A percentile compares a stretch with the other conserved stretches of the same genome.
Conservation (phyloP, 2,113 vertebrate species). For the Nesoenas mayeri region DNA sequence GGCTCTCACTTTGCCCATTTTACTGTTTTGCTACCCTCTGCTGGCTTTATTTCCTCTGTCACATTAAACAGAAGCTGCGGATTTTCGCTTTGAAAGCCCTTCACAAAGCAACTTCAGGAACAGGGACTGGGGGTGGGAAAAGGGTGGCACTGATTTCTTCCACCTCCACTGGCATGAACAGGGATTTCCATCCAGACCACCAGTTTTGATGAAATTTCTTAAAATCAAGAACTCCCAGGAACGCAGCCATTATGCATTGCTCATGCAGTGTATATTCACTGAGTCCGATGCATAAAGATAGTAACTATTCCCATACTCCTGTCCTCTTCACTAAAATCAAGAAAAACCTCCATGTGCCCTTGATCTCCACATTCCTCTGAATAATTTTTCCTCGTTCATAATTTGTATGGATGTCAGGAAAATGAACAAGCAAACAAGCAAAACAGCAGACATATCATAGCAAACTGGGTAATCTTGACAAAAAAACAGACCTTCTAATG, state of each 20-base stretch:
- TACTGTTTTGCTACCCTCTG: slow-evolving; percentile 54
- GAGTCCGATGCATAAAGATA: not conserved
- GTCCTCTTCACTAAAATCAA: not conserved
- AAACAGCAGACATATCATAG: not conserved
- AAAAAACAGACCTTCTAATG: not conserved
- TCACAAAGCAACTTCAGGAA: not conserved
- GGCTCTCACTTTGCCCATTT: not conserved
- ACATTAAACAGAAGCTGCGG: not conserved
- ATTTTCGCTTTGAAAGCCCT: not conserved
- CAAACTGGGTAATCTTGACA: not conserved
- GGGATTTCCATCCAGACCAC: not conserved
- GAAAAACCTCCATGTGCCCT: not conserved
- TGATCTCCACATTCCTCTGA: not conserved
- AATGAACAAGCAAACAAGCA: not conserved
- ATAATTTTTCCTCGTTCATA: not conserved
- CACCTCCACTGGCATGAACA: not conserved
- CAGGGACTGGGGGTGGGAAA: not conserved
- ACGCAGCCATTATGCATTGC: not conserved
- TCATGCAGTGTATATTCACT: not conserved
- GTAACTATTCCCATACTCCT: not conserved
- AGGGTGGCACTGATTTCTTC: not conserved
- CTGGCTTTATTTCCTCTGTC: slow-evolving; percentile 12
- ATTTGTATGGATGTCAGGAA: not conserved
- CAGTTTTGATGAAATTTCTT: not conserved
- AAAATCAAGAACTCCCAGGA: not conserved